These are phyloP conservation scores for Carlito syrichta DNA, from an alignment of 2,113 vertebrate genomes.

Conservation along the genomic window DNA sequence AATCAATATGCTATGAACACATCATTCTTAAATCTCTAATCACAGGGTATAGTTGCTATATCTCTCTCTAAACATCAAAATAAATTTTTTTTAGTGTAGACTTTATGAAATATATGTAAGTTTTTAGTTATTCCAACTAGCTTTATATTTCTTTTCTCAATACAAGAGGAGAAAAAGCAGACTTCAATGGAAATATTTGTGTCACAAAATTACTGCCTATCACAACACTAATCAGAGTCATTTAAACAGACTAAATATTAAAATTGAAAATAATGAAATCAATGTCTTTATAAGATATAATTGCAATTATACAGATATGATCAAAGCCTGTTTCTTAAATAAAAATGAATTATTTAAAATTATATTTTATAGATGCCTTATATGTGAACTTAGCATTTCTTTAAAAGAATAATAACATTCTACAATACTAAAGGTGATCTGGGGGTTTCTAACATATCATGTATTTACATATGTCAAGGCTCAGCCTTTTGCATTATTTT, in stretches of 20 bases:
- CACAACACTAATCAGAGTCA: neutral
- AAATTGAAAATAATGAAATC: neutral
- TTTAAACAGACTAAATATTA: neutral
- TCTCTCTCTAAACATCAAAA: neutral
- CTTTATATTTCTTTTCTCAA: constrained; percentile 31
- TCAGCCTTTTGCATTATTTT: constrained; percentile 13
- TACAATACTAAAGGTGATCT: neutral
- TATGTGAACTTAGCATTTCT: neutral
- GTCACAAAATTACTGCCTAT: neutral
- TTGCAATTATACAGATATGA: neutral
- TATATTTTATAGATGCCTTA: neutral
- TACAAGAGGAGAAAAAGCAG: neutral
- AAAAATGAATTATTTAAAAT: neutral
- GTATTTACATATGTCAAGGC: neutral
- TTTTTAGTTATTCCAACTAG: neutral
- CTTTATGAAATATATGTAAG: neutral
- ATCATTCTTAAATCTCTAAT: constrained; percentile 2
- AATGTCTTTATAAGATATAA: neutral
- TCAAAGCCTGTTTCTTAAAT: neutral
- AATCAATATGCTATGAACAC: neutral
- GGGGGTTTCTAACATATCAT: neutral
- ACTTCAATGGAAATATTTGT: neutral
- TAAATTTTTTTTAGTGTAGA: neutral
- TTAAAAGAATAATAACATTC: constrained; percentile 14
- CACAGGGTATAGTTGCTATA: neutral